phyloP scores from a whole-genome alignment of 2,797 vertebrate genomes.

The Enteromius argenteus region DNA sequence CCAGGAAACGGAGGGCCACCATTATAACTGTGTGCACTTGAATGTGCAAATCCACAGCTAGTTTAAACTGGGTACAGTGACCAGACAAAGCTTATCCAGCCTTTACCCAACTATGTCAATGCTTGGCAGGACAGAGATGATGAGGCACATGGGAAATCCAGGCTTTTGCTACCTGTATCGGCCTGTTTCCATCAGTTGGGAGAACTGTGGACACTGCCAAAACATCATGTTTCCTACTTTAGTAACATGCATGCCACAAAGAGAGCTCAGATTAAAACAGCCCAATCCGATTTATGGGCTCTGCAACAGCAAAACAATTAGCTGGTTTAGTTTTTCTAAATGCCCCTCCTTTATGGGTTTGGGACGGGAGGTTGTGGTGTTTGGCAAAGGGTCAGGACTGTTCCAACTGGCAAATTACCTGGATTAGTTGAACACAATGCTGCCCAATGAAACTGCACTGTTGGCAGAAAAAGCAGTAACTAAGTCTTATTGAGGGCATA shows the following conservation, averaged over 20 bases:
- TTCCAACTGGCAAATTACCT: constrained; percentile 57
- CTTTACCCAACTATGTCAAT: background rate
- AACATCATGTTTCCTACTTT: constrained; percentile 51
- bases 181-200: background rate
- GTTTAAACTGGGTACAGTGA: constrained; percentile 16
- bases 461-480: constrained; percentile 41
- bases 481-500: constrained; percentile 42
- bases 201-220: constrained; percentile 37
- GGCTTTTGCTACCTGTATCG: constrained; percentile 27
- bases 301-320: constrained; percentile 56
- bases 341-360: constrained; percentile 9
- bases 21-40: background rate
- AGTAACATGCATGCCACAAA: constrained; percentile 41
- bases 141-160: constrained; percentile 34
- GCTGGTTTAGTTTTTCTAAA: constrained; percentile 55
- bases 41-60: constrained; percentile 25
- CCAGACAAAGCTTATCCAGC: constrained; percentile 16
- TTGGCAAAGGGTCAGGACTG: constrained; percentile 43
- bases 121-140: background rate
- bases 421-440: constrained; percentile 57
- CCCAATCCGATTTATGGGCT: constrained; percentile 58
- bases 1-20: background rate
- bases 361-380: background rate
- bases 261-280: constrained; percentile 57
- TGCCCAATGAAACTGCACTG: constrained; percentile 45